A percentile compares a stretch with the other conserved stretches of the same genome.
phyloP scores from a whole-genome alignment of 2,797 vertebrate genomes.

The Onychomys leucogaster region DNA sequence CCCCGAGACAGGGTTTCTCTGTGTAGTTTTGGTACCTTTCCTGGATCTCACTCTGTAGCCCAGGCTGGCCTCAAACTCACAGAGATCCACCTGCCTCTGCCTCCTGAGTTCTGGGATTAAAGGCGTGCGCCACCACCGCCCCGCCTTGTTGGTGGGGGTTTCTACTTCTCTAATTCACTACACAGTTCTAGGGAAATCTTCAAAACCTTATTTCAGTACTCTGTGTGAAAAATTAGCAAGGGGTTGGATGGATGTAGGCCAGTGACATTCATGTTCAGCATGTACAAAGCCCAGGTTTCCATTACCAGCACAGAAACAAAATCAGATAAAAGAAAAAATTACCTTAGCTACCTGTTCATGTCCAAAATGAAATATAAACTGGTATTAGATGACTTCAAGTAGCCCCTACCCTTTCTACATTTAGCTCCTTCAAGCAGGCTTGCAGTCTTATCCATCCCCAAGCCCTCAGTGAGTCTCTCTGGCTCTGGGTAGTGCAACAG shows the following conservation, averaged over 20 bases:
- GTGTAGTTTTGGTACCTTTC: too few relatives aligned
- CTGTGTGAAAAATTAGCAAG: background rate
- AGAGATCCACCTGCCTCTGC: too few relatives aligned
- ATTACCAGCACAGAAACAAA: background rate
- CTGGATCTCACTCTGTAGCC: too few relatives aligned
- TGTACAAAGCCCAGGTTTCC: background rate
- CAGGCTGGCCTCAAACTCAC: too few relatives aligned
- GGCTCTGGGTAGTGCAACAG: background rate
- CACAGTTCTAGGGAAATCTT: background rate
- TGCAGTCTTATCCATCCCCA: accelerated
- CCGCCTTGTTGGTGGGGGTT: background rate
- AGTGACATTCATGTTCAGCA: background rate
- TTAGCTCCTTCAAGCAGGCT: background rate
- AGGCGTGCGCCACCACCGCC: too few relatives aligned
- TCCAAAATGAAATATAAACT: background rate
- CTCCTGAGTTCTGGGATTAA: too few relatives aligned
- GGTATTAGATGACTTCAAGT: background rate
- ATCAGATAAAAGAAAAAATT: background rate
- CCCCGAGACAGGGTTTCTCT: too few relatives aligned
- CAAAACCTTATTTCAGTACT: background rate
- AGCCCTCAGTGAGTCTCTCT: background rate
- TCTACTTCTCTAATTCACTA: background rate
- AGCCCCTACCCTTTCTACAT: background rate
- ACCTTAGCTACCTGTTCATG: background rate
- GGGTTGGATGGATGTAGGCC: too few relatives aligned